phyloP scores from a whole-genome alignment of 2,797 vertebrate species.

The Chromis chromis region DNA sequence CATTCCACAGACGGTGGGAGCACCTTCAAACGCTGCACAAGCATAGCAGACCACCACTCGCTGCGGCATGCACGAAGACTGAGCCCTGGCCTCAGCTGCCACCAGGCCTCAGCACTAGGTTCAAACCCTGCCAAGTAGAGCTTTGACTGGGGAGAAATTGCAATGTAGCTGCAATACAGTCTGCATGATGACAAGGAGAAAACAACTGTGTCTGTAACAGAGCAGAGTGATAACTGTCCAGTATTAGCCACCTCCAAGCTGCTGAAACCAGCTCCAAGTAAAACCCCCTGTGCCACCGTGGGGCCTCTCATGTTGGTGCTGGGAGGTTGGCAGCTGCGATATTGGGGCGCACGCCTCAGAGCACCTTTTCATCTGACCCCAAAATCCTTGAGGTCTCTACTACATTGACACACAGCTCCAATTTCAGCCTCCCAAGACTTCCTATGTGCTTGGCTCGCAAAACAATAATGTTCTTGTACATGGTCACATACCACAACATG shows the following conservation, averaged over 20 bases:
- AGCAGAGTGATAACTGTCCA: conserved; percentile 74
- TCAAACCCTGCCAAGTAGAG: conserved; percentile 51
- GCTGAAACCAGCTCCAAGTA: conserved; percentile 69
- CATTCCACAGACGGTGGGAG: conserved; percentile 83
- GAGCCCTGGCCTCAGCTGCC: conserved; percentile 74
- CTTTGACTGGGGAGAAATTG: conserved; percentile 66
- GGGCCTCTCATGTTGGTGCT: conserved; percentile 58
- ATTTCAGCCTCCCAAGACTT: conserved; percentile 77
- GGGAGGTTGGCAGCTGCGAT: conserved; percentile 72
- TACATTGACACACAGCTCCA: conserved; percentile 72
- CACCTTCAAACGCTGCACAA: conserved; percentile 76
- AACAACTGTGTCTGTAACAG: conserved; percentile 70
- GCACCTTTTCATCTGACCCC: conserved; percentile 81
- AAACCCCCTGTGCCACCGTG: conserved; percentile 66
- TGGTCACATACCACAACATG: conserved; percentile 52
- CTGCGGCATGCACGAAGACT: conserved; percentile 45
- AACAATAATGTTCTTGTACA: conserved; percentile 72
- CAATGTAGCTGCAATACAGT: conserved; percentile 64
- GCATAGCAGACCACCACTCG: conserved; percentile 46
- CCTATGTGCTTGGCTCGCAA: conserved; percentile 61
- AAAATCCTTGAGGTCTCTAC: conserved; percentile 69
- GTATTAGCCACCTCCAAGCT: conserved; percentile 72
- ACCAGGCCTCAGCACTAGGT: conserved; percentile 53
- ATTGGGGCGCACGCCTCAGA: conserved; percentile 67
- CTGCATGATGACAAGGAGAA: conserved; percentile 77